phyloP scores from a whole-genome alignment of 2,113 vertebrate species.

The Centropus bengalensis region DNA sequence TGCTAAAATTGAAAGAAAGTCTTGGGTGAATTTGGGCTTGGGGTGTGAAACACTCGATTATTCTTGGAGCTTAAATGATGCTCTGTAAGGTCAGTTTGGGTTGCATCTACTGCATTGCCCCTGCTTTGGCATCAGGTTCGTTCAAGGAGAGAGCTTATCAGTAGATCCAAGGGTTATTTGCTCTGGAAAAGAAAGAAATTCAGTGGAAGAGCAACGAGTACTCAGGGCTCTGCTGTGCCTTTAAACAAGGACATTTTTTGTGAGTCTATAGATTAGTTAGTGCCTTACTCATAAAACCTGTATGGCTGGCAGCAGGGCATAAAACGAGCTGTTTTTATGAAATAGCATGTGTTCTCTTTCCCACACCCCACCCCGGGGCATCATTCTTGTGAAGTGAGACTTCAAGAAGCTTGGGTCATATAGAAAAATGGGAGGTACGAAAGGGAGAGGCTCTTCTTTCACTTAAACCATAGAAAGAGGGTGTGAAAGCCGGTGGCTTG shows the following conservation, averaged over 20 bases:
- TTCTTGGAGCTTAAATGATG: neutral
- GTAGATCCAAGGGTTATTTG: neutral
- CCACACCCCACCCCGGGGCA: slow-evolving; percentile 70
- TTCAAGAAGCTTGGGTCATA: slow-evolving; percentile 51
- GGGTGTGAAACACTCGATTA: neutral
- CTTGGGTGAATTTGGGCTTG: neutral
- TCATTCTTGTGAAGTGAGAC: slow-evolving; percentile 74
- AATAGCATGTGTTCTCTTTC: slow-evolving; percentile 31
- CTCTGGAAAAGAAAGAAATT: neutral
- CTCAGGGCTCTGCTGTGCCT: neutral
- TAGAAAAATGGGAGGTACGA: slow-evolving; percentile 47
- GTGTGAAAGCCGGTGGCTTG: neutral
- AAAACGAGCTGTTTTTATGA: slow-evolving; percentile 62
- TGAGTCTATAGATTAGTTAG: slow-evolving; percentile 59
- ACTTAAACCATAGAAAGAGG: neutral
- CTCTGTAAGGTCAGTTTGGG: neutral
- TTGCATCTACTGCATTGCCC: neutral
- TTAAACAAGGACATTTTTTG: slow-evolving; percentile 36
- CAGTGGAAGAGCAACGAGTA: neutral
- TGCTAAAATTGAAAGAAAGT: neutral
- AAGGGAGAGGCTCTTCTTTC: slow-evolving; percentile 35
- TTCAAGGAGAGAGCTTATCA: neutral
- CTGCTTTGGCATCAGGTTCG: neutral
- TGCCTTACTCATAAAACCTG: slow-evolving; percentile 61
- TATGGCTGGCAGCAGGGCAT: slow-evolving; percentile 60